phyloP scores from a whole-genome alignment of 1,140 invertebrate genomes.

The Venturia canescens region DNA sequence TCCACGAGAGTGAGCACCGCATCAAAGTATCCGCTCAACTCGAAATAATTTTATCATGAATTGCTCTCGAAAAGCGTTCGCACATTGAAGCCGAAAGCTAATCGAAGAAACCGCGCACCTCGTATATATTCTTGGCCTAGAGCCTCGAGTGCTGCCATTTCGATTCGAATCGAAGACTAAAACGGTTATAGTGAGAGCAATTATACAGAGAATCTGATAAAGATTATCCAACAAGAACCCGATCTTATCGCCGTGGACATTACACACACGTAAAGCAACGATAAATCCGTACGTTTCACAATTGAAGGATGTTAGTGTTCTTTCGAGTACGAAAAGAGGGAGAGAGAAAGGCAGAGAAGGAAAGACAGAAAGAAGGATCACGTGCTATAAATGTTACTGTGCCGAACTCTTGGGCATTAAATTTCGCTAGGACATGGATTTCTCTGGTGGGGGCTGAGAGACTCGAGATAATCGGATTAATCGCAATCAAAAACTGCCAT shows the following conservation, averaged over 20 bases:
- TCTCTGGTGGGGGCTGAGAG: conserved; percentile 27
- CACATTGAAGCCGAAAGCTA: neutral
- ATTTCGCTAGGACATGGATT: conserved; percentile 1
- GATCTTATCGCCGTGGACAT: conserved; percentile 12
- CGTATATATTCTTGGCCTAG: neutral
- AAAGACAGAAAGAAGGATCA: neutral
- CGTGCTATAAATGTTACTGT: conserved; percentile 29
- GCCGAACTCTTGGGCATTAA: conserved; percentile 6
- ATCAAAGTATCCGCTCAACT: neutral
- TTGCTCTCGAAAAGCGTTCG: neutral
- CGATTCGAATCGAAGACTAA: conserved; percentile 9
- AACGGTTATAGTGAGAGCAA: conserved; percentile 28
- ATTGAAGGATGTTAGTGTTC: conserved; percentile 5
- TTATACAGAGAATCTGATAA: conserved; percentile 19
- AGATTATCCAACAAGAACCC: neutral
- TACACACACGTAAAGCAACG: conserved; percentile 2
- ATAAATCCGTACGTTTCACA: neutral
- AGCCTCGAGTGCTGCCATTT: neutral
- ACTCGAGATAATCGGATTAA: conserved; percentile 69
- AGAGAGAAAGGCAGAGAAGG: too few relatives aligned
- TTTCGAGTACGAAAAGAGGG: neutral
- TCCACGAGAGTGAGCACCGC: neutral
- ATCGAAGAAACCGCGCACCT: neutral
- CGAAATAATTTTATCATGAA: neutral
- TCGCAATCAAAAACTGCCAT: conserved; percentile 66